These are phyloP conservation scores for Nibea albiflora DNA, from an alignment of 2,113 vertebrate species.

Conservation along the genomic window DNA sequence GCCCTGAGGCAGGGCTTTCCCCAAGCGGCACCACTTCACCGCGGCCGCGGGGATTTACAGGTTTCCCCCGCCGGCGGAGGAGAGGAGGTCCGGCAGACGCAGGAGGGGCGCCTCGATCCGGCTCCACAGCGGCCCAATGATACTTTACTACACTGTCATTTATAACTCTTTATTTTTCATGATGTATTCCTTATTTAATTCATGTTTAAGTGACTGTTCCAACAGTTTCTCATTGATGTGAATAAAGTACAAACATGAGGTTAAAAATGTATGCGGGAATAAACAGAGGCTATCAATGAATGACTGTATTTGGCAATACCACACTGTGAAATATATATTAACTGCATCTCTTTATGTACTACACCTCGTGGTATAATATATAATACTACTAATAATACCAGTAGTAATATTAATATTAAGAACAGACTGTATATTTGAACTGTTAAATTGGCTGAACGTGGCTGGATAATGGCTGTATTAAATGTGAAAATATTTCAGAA, in stretches of 20 bases:
- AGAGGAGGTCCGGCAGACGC: constrained; percentile 9
- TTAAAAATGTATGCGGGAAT: too few species aligned
- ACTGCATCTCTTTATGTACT: neutral
- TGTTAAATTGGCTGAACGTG: neutral
- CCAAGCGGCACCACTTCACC: constrained; percentile 15
- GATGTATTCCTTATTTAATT: neutral
- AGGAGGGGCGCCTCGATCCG: neutral
- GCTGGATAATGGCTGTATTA: neutral
- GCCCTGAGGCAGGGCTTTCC: constrained; percentile 56
- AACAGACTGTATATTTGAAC: neutral
- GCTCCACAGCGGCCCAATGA: neutral
- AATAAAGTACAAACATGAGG: neutral
- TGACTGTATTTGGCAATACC: neutral
- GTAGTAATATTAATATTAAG: neutral
- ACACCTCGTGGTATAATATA: neutral
- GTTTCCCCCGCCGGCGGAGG: constrained; percentile 10
- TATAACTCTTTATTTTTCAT: neutral
- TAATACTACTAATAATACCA: neutral
- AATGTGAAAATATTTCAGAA: neutral
- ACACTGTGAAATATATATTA: neutral
- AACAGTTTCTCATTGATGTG: neutral
- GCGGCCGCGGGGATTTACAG: constrained; percentile 35
- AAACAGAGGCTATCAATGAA: neutral
- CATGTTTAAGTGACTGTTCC: neutral
- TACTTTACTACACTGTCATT: neutral